Conservation (phyloP, 2,113 vertebrate genomes). For the Gobius niger region DNA sequence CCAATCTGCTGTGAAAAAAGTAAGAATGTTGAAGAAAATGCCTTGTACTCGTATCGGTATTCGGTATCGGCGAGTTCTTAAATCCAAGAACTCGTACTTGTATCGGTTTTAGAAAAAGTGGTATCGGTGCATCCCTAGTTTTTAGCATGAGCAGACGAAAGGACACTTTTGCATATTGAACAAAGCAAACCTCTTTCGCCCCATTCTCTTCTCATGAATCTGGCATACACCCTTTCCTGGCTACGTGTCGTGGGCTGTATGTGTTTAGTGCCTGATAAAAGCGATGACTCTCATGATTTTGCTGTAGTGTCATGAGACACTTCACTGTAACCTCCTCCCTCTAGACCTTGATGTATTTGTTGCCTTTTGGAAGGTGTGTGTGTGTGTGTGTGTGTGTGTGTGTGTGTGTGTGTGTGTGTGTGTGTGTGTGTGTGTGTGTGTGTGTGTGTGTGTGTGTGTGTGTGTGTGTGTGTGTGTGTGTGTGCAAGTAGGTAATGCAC, state of each 20-base stretch:
- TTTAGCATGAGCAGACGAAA: not conserved
- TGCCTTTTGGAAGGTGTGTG: slow-evolving; percentile 1
- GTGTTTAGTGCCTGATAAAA: slow-evolving; percentile 6
- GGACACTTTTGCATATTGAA: not conserved
- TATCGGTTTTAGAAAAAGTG: too few relatives aligned
- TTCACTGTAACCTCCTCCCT: slow-evolving; percentile 47
- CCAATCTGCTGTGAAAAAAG: too few relatives aligned
- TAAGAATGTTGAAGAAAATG: too few relatives aligned
- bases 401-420: slow-evolving; percentile 19
- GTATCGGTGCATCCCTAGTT: too few relatives aligned
- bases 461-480: slow-evolving; percentile 20
- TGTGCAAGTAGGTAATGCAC: slow-evolving; percentile 29
- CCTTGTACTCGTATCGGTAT: too few relatives aligned
- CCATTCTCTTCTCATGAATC: slow-evolving; percentile 27
- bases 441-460: slow-evolving; percentile 19
- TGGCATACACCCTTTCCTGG: slow-evolving; percentile 15
- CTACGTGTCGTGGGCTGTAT: slow-evolving; percentile 20
- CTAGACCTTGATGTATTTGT: slow-evolving; percentile 44
- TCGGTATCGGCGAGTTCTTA: too few relatives aligned
- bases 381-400: slow-evolving; percentile 25
- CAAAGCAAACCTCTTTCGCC: slow-evolving; percentile 3
- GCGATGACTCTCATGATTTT: slow-evolving; percentile 33
- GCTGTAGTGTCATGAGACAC: slow-evolving; percentile 41
- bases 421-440: slow-evolving; percentile 18
- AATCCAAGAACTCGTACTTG: too few relatives aligned